Evolutionary conservation across 2,888 invertebrate species (phyloP).

Genomic region (Lepidochitona cinerea): DNA sequence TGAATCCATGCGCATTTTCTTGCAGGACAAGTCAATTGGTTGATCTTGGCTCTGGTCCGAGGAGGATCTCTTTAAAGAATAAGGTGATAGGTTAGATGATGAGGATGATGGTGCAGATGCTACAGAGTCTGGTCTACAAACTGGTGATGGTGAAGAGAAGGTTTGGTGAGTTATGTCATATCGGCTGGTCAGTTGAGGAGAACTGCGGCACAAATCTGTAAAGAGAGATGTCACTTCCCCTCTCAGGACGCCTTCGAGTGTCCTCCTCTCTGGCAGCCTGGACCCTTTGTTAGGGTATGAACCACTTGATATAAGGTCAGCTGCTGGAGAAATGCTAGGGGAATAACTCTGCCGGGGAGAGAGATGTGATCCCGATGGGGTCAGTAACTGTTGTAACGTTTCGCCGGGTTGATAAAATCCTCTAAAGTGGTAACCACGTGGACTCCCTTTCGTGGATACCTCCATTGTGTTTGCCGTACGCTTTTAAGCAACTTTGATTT

Average conservation of each 20-base stretch:
- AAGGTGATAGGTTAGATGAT: not conserved
- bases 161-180: no score
- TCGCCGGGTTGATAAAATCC: not conserved
- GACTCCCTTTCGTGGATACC: not conserved
- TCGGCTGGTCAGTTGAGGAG: no score
- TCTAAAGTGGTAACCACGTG: not conserved
- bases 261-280: not conserved
- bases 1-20: constrained; percentile 12
- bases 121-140: not conserved
- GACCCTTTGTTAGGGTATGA: not conserved
- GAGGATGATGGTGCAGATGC: not conserved
- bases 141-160: not conserved
- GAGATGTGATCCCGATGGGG: not conserved
- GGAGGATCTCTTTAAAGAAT: constrained; percentile 18
- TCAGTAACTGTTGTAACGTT: not conserved
- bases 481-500: not conserved
- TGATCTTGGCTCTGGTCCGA: constrained; percentile 37
- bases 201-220: not conserved
- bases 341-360: not conserved
- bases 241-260: not conserved
- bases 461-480: not conserved
- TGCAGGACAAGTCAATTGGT: constrained; percentile 63
- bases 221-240: not conserved
- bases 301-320: not conserved
- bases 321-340: not conserved